phyloP scores from a whole-genome alignment of 2,888 invertebrate species.

The Exocentrus adspersus region DNA sequence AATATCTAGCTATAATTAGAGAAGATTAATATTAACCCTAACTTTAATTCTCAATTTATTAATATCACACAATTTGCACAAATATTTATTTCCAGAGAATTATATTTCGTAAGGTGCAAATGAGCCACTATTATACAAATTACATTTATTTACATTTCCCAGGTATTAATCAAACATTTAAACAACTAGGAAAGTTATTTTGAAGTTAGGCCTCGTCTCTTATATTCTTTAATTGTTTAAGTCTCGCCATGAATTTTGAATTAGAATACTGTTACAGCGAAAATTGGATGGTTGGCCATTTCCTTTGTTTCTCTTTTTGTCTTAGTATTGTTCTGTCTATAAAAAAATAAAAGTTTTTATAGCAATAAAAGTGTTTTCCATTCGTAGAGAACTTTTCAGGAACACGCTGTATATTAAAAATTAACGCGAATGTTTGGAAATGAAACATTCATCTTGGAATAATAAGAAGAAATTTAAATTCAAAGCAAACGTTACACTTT shows the following conservation, averaged over 20 bases:
- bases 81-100: not conserved
- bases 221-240: constrained; percentile 1
- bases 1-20: no score
- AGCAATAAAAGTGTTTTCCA: no score
- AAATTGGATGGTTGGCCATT: constrained; percentile 4
- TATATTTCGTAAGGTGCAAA: not conserved
- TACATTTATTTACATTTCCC: not conserved
- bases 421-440: not conserved
- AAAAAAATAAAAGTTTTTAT: no score
- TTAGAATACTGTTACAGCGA: not conserved
- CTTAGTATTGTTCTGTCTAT: no score
- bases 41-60: no score
- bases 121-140: not conserved
- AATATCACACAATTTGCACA: not conserved
- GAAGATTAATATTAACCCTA: no score
- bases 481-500: constrained; percentile 17
- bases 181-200: not conserved
- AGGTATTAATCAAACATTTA: not conserved
- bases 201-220: not conserved
- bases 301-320: no score
- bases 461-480: constrained; percentile 24
- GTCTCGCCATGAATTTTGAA: not conserved
- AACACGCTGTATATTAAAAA: not conserved
- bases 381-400: no score
- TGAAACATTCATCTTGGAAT: not conserved